A percentile compares a stretch with the other conserved stretches of the same genome.
Conservation (phyloP, 2,797 vertebrate species). For the Trachurus trachurus region DNA sequence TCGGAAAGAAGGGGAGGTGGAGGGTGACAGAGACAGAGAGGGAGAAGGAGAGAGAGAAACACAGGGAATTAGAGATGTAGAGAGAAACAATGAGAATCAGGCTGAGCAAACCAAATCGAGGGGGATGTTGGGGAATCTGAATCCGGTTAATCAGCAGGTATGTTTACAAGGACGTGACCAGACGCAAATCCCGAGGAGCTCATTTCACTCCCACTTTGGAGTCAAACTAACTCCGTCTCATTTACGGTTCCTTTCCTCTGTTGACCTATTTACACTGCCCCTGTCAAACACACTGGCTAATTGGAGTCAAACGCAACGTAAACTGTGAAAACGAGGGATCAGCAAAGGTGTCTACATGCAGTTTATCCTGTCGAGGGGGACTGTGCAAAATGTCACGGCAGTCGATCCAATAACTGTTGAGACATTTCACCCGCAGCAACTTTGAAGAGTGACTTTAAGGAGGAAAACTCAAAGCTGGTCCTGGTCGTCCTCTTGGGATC, state of each 20-base stretch:
- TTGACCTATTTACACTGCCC: not conserved
- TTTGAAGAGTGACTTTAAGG: not conserved
- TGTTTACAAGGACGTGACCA: conserved; percentile 34
- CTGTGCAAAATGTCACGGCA: not conserved
- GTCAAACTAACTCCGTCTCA: not conserved
- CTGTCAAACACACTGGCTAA: not conserved
- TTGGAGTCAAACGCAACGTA: not conserved
- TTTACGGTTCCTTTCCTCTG: not conserved
- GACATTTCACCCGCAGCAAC: not conserved
- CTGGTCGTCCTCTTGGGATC: not conserved
- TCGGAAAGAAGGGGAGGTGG: conserved; percentile 55
- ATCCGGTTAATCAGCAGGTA: conserved; percentile 65
- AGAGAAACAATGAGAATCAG: conserved; percentile 66
- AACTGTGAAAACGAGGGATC: not conserved
- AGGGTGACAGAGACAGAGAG: conserved; percentile 33
- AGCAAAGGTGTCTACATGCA: not conserved
- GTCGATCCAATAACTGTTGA: not conserved
- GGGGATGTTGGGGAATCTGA: conserved; percentile 50
- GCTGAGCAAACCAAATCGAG: conserved; percentile 48
- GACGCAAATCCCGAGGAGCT: conserved; percentile 28
- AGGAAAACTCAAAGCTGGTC: not conserved
- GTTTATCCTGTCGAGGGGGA: not conserved
- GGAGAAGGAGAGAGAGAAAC: conserved; percentile 35
- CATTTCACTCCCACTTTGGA: conserved; percentile 9
- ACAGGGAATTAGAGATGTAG: conserved; percentile 67